Conservation (phyloP, 2,113 vertebrate species). For the Sinocyclocheilus maitianheensis region DNA sequence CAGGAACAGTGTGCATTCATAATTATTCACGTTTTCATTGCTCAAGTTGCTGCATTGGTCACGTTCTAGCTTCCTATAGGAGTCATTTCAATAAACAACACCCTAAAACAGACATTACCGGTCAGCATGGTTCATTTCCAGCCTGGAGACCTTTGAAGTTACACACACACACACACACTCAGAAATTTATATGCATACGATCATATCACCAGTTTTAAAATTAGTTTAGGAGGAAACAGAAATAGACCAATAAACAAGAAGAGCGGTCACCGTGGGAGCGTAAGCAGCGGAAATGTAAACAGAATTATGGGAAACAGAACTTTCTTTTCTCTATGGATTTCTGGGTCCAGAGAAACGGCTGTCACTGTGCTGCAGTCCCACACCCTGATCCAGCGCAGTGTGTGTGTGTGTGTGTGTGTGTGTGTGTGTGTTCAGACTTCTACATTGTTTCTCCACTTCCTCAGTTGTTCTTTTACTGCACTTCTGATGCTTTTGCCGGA, state of each 20-base stretch:
- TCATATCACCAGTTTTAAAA: slow-evolving; percentile 20
- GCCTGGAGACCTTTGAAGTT: slow-evolving; percentile 10
- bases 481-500: slow-evolving; percentile 63
- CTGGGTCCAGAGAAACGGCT: slow-evolving; percentile 51
- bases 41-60: background rate
- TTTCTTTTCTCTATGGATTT: slow-evolving; percentile 65
- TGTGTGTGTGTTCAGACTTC: slow-evolving; percentile 54
- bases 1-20: slow-evolving; percentile 22
- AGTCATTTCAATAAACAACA: slow-evolving; percentile 42
- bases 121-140: slow-evolving; percentile 56
- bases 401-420: slow-evolving; percentile 40
- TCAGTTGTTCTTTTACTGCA: slow-evolving; percentile 58
- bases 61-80: slow-evolving; percentile 23
- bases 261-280: slow-evolving; percentile 46
- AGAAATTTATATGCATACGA: background rate
- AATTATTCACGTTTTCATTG: slow-evolving; percentile 2
- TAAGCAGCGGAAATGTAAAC: slow-evolving; percentile 66
- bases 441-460: slow-evolving; percentile 77
- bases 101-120: slow-evolving; percentile 32
- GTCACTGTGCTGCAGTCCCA: slow-evolving; percentile 57
- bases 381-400: slow-evolving; percentile 63
- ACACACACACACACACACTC: slow-evolving; percentile 46
- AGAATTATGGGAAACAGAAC: slow-evolving; percentile 68
- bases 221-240: slow-evolving; percentile 61
- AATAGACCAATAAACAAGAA: slow-evolving; percentile 66